Conservation (phyloP, 2,888 invertebrate species). For the Lasius fuliginosus region DNA sequence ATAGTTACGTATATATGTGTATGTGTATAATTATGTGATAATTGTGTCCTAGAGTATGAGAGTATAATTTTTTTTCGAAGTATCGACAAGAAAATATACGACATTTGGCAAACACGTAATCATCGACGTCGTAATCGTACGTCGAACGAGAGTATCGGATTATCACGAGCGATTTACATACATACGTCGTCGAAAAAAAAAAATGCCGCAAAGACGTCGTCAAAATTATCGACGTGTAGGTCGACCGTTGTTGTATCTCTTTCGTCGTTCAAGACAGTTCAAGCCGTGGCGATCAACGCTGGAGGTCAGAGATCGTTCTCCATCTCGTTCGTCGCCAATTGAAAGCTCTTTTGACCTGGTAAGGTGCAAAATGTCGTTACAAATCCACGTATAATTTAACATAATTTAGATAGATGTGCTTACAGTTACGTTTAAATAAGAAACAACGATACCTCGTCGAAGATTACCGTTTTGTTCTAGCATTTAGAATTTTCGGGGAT, state of each 20-base stretch:
- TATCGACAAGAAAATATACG: slow-evolving; percentile 58
- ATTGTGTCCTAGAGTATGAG: slow-evolving; percentile 28
- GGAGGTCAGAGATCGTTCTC: slow-evolving; percentile 88
- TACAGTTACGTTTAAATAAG: not conserved
- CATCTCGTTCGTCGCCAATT: slow-evolving; percentile 88
- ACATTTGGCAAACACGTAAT: slow-evolving; percentile 55
- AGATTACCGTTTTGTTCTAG: not conserved
- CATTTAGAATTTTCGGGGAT: not conserved
- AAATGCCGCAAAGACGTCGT: slow-evolving; percentile 4
- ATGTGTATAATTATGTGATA: slow-evolving; percentile 31
- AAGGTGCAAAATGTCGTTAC: slow-evolving; percentile 47
- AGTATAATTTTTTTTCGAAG: slow-evolving; percentile 50
- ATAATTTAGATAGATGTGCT: not conserved
- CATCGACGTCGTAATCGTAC: slow-evolving; percentile 36
- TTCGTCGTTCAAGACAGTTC: slow-evolving; percentile 51
- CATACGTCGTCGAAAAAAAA: slow-evolving; percentile 37
- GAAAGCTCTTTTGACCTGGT: slow-evolving; percentile 90
- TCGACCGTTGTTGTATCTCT: slow-evolving; percentile 32
- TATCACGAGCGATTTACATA: slow-evolving; percentile 68
- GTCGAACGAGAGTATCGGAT: slow-evolving; percentile 53
- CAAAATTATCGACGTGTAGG: slow-evolving; percentile 20
- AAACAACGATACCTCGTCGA: not conserved
- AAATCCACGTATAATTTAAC: not conserved
- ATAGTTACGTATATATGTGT: slow-evolving; percentile 28
- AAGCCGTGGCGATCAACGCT: slow-evolving; percentile 77